A percentile compares a stretch with the other conserved stretches of the same genome.
Conservation (phyloP, 1,140 invertebrate species). For the Micrasema minimum region DNA sequence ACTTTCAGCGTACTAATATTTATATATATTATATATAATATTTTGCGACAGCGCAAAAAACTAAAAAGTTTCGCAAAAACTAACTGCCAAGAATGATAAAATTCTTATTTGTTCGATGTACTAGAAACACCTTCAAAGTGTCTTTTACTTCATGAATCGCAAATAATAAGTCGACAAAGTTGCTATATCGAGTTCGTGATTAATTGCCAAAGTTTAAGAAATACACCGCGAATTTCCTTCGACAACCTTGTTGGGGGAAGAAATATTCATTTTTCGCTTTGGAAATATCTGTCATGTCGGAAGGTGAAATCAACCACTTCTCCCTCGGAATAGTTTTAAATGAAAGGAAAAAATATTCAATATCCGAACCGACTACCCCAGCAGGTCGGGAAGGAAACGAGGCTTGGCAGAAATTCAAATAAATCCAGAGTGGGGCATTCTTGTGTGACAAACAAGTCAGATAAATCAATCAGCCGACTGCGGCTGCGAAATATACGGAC, state of each 20-base stretch:
- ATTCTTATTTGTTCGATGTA: slow-evolving; percentile 29
- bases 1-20: neutral
- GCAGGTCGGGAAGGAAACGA: slow-evolving; percentile 58
- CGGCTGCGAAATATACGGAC: slow-evolving; percentile 54
- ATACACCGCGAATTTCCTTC: slow-evolving; percentile 32
- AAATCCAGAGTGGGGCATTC: slow-evolving; percentile 58
- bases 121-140: slow-evolving; percentile 25
- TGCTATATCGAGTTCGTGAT: slow-evolving; percentile 37
- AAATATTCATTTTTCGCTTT: slow-evolving; percentile 30
- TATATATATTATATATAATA: too few relatives aligned
- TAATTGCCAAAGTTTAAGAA: slow-evolving; percentile 32
- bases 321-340: slow-evolving; percentile 36
- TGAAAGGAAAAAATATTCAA: slow-evolving; percentile 52
- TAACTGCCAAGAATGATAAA: slow-evolving; percentile 4
- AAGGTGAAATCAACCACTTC: slow-evolving; percentile 45
- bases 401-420: slow-evolving; percentile 67
- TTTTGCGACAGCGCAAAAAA: slow-evolving; percentile 13
- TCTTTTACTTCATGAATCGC: slow-evolving; percentile 25
- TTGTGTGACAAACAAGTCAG: slow-evolving; percentile 67
- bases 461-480: slow-evolving; percentile 68
- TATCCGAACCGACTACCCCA: slow-evolving; percentile 48
- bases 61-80: neutral
- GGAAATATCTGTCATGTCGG: slow-evolving; percentile 40
- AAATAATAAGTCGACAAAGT: slow-evolving; percentile 34
- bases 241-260: slow-evolving; percentile 3